Evolutionary conservation across 1,140 invertebrate genomes (phyloP), one percentile per base, ranked within the genome.

Genomic region (Metopolophium dirhodum): DNA sequence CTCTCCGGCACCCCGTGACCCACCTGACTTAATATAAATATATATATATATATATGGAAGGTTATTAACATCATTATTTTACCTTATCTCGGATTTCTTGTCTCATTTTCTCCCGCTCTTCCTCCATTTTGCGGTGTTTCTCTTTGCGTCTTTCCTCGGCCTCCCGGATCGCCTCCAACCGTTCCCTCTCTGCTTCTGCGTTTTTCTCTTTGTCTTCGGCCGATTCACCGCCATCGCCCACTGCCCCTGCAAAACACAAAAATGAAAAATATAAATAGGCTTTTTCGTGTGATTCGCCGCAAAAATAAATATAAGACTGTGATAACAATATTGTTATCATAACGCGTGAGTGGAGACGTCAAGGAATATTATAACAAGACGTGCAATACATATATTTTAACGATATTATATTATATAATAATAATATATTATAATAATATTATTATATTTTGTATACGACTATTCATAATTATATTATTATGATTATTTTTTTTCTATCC

Each of bases 21-120:
- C 22, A 4, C 87, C 61, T 0, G 14, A n/a, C 61, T 35, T 77
- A 77, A 77, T 77, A 77, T 68, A 61, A 30, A 61, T 30, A 57
- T 8, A 57, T 57, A 57, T 57, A 61, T 61, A 68, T 14, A 61
- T 61, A 68, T n/a, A n/a, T 7, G 8, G 45, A 49, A 4, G 37
- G 87, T 89, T 41, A 41, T 89, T 54, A 89, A 89, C 87, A 1
- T 89, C 87, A 89, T 89, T 89, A 47, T 83, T 83, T 95, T 95
- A 99, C 98, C 97, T 99, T 99, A 96, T 99, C 98, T 96, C 99
- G 97, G 95, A 99, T 99, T 95, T 98, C 98, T 96, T 99, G 98
- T 95, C 99, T 96, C 98, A 99, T 99, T 96, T 98, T 98, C 96
- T 99, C 99, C 94, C 99, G 96, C 95, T 99, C 99, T 94, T 98